Percentiles rank a stretch among this genome's conserved stretches.
These are phyloP conservation scores for Oligia strigilis DNA, from an alignment of 2,888 invertebrate genomes.

Conservation along the genomic window DNA sequence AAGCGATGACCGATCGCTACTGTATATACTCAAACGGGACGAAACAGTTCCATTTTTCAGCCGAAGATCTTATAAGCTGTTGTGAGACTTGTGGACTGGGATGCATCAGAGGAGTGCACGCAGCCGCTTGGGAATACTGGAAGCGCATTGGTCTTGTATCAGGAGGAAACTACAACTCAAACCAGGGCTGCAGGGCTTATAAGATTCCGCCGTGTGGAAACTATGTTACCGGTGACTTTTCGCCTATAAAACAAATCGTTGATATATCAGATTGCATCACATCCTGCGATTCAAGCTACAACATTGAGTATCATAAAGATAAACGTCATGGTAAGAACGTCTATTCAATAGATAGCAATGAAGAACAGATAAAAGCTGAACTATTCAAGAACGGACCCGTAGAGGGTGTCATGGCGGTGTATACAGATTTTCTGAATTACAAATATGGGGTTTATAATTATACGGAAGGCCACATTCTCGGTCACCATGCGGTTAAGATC, in stretches of 20 bases:
- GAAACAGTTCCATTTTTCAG: conserved; percentile 51
- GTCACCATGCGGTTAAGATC: conserved; percentile 48
- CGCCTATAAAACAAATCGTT: not conserved
- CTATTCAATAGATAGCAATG: conserved; percentile 32
- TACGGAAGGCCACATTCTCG: conserved; percentile 30
- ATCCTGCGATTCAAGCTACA: conserved; percentile 26
- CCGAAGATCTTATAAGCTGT: conserved; percentile 49
- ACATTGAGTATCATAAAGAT: conserved; percentile 34
- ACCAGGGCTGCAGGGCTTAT: conserved; percentile 44
- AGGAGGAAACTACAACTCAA: conserved; percentile 46
- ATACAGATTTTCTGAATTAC: conserved; percentile 48
- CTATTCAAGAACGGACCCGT: conserved; percentile 47
- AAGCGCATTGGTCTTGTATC: conserved; percentile 43
- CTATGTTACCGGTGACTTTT: not conserved
- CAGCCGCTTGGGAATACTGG: conserved; percentile 49
- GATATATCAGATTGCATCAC: conserved; percentile 34
- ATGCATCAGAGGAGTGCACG: conserved; percentile 39
- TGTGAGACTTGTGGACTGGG: conserved; percentile 54
- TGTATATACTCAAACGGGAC: conserved; percentile 46
- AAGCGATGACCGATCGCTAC: conserved; percentile 96
- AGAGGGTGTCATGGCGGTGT: conserved; percentile 34
- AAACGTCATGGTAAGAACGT: conserved; percentile 44
- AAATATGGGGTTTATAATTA: conserved; percentile 44
- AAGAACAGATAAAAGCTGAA: conserved; percentile 45
- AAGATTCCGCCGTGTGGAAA: conserved; percentile 22